These are phyloP conservation scores for Drosophila demipolita DNA, from an alignment of 2,888 invertebrate species.

Conservation along the genomic window DNA sequence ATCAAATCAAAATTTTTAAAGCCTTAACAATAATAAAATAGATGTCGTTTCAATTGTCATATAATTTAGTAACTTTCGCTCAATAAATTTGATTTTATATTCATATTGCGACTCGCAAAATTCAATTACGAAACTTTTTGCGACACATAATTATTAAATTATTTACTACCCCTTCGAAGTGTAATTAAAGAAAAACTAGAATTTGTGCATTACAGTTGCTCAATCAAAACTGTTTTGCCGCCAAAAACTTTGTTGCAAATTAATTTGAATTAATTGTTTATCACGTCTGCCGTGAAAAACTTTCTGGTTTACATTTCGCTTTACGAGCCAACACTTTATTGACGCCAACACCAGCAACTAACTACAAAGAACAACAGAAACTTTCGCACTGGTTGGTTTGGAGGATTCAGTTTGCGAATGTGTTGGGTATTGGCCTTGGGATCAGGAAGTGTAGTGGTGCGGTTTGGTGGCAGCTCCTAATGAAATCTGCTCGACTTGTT, in stretches of 20 bases:
- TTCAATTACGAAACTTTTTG: neutral
- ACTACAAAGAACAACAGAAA: constrained; percentile 23
- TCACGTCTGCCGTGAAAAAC: constrained; percentile 54
- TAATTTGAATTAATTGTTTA: constrained; percentile 77
- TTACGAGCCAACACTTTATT: constrained; percentile 53
- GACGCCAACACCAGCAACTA: constrained; percentile 13
- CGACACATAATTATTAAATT: neutral
- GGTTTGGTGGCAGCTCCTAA: constrained; percentile 61
- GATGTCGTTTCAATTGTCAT: neutral
- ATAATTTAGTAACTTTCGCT: neutral
- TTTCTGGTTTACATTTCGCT: constrained; percentile 70
- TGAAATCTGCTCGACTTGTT: constrained; percentile 68
- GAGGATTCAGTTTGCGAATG: neutral
- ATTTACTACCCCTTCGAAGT: neutral
- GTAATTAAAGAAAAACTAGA: constrained; percentile 12
- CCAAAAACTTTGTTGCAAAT: constrained; percentile 70
- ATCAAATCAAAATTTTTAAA: neutral
- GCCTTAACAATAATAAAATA: neutral
- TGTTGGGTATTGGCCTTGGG: neutral
- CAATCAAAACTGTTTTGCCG: constrained; percentile 22
- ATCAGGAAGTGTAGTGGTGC: constrained; percentile 35
- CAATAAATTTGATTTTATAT: neutral
- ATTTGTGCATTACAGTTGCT: constrained; percentile 38
- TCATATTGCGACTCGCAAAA: neutral
- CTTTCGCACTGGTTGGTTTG: constrained; percentile 6